These are phyloP conservation scores for Dastarcus helophoroides DNA, from an alignment of 2,888 invertebrate genomes.

Conservation along the genomic window DNA sequence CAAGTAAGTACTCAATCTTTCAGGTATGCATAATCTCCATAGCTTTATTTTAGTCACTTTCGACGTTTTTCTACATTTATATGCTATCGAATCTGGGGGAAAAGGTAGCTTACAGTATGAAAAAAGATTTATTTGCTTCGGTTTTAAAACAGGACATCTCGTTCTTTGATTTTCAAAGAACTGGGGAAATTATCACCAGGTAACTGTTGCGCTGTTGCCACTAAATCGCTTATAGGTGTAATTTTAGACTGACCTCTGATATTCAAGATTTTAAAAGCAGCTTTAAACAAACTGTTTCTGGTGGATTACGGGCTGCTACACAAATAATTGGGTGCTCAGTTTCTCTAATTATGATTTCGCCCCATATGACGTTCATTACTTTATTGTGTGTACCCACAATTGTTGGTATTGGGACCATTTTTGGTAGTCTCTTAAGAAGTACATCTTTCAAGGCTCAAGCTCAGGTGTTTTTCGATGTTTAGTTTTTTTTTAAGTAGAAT, in stretches of 20 bases:
- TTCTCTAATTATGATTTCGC: conserved; percentile 77
- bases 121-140: conserved; percentile 69
- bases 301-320: conserved; percentile 75
- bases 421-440: conserved; percentile 67
- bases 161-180: conserved; percentile 84
- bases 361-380: conserved; percentile 77
- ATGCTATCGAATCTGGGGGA: conserved; percentile 82
- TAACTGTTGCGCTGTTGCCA: too few relatives aligned
- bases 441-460: conserved; percentile 72
- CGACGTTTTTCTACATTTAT: conserved; percentile 85
- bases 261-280: conserved; percentile 96
- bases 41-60: conserved; percentile 46
- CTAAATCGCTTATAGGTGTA: too few relatives aligned
- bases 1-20: conserved; percentile 58
- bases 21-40: neutral
- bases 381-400: conserved; percentile 77
- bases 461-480: conserved; percentile 47
- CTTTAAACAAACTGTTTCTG: conserved; percentile 87
- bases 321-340: conserved; percentile 73
- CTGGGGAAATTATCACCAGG: conserved; percentile 87
- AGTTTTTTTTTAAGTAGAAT: too few relatives aligned
- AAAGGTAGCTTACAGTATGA: conserved; percentile 68
- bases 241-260: conserved; percentile 72
- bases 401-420: conserved; percentile 69
- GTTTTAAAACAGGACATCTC: conserved; percentile 77